phyloP scores from a whole-genome alignment of 2,113 vertebrate species.

The Grammomys surdaster region DNA sequence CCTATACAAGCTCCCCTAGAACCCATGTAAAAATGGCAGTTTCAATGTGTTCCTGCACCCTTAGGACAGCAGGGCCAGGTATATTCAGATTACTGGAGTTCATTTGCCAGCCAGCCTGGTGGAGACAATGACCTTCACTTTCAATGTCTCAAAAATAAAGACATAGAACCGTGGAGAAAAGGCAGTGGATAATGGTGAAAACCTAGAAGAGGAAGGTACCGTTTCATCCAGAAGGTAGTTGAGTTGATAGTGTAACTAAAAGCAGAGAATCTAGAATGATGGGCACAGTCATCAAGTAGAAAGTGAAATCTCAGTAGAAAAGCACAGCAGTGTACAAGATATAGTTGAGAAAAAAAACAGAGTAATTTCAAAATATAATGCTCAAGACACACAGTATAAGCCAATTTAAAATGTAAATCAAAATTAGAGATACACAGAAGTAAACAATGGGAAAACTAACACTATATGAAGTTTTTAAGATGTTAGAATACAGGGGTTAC shows the following conservation, averaged over 20 bases:
- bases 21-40: too few relatives aligned
- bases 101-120: background rate
- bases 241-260: background rate
- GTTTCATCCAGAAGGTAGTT: background rate
- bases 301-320: background rate
- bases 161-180: too few relatives aligned
- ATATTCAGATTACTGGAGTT: background rate
- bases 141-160: background rate
- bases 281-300: background rate
- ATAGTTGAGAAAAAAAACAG: background rate
- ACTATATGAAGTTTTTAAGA: background rate
- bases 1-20: background rate
- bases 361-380: background rate
- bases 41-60: background rate
- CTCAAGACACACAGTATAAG: background rate
- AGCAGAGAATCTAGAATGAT: background rate
- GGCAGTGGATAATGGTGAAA: background rate
- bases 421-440: background rate
- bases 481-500: background rate
- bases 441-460: background rate
- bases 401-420: background rate
- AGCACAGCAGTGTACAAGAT: background rate
- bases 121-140: background rate
- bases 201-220: background rate
- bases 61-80: accelerated